Evolutionary conservation across 2,888 invertebrate genomes (phyloP).

Genomic region (Agrotis segetum): DNA sequence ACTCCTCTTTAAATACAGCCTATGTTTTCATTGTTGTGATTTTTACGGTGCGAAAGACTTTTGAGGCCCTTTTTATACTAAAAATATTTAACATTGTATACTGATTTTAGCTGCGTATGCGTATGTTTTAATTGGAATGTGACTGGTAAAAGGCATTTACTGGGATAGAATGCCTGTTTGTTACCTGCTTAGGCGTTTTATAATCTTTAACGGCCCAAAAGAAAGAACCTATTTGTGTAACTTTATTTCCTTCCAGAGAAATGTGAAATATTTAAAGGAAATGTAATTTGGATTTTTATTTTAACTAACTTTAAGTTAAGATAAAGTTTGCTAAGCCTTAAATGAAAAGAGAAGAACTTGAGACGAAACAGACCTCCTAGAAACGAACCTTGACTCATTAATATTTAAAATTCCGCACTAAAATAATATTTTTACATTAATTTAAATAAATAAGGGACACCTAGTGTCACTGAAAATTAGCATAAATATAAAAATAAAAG

Average conservation of each 20-base stretch:
- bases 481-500: not conserved
- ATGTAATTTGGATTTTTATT: no score
- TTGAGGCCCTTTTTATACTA: constrained; percentile 28
- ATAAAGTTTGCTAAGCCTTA: not conserved
- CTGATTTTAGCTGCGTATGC: not conserved
- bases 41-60: constrained; percentile 37
- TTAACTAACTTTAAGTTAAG: not conserved
- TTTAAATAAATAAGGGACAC: not conserved
- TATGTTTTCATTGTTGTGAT: constrained; percentile 58
- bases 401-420: not conserved
- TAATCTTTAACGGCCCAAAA: no score
- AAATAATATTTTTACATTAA: not conserved
- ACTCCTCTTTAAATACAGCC: constrained; percentile 66
- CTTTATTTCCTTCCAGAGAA: no score
- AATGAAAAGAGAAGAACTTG: not conserved
- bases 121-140: constrained; percentile 14
- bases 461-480: not conserved
- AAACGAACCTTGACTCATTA: not conserved
- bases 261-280: no score
- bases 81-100: constrained; percentile 44
- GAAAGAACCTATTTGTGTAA: no score
- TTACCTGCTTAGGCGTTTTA: no score
- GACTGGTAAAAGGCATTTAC: constrained; percentile 19
- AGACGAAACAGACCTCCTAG: no score
- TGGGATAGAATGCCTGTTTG: not conserved